These are phyloP conservation scores for Pelusios castaneus DNA, from an alignment of 2,113 vertebrate genomes.

Conservation along the genomic window DNA sequence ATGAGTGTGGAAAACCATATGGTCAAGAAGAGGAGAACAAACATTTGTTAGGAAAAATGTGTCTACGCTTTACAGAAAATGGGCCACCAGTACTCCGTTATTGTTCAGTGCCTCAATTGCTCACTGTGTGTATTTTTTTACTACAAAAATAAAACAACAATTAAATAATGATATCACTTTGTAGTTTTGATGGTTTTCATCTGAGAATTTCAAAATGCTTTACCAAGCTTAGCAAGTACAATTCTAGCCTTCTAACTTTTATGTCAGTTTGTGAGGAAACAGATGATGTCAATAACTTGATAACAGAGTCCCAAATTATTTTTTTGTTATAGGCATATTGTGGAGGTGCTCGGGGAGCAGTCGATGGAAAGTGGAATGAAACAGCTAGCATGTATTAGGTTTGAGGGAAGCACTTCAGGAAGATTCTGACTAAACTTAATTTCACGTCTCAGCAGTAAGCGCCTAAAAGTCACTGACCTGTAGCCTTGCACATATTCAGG, in stretches of 20 bases:
- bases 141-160: background rate
- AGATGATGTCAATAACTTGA: background rate
- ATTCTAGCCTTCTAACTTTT: background rate
- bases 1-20: background rate
- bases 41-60: background rate
- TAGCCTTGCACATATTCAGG: background rate
- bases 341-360: background rate
- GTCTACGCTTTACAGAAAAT: background rate
- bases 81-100: background rate
- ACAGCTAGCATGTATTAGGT: background rate
- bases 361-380: background rate
- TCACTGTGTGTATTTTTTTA: background rate
- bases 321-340: background rate
- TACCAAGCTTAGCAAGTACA: background rate
- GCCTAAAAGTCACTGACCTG: background rate
- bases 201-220: background rate
- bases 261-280: background rate
- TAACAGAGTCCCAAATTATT: background rate
- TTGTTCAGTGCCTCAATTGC: background rate
- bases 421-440: background rate
- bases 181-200: background rate
- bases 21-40: background rate
- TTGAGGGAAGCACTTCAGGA: background rate
- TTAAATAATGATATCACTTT: background rate
- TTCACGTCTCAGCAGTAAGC: background rate